Conservation (phyloP, 2,888 invertebrate species). For the Ornithoptera alexandrae region DNA sequence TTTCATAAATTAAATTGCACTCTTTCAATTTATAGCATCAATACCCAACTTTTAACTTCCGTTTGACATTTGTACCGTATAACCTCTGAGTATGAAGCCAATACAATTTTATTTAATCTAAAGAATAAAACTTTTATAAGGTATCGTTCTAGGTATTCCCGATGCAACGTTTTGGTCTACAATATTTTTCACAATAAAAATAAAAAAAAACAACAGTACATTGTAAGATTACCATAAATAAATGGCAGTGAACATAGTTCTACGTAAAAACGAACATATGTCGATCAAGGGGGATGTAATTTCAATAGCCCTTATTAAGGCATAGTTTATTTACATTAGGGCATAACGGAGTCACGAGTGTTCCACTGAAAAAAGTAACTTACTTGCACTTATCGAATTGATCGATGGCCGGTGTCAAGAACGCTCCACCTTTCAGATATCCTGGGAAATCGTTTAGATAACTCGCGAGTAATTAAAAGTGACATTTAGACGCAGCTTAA, state of each 20-base stretch:
- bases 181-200: not conserved
- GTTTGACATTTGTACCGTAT: too few species aligned
- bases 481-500: constrained; percentile 43
- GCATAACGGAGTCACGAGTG: constrained; percentile 11
- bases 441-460: constrained; percentile 33
- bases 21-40: not conserved
- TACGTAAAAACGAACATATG: constrained; percentile 8
- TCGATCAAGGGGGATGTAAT: constrained; percentile 13
- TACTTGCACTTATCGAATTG: constrained; percentile 23
- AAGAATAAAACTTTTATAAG: too few species aligned
- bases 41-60: too few species aligned
- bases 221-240: constrained; percentile 1
- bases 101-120: too few species aligned
- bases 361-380: constrained; percentile 17
- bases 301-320: constrained; percentile 24
- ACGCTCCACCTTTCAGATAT: constrained; percentile 29
- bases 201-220: not conserved
- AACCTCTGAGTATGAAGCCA: too few species aligned
- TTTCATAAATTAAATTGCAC: constrained; percentile 1
- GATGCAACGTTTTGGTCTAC: not conserved
- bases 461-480: constrained; percentile 43
- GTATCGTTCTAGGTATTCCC: not conserved
- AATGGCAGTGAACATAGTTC: constrained; percentile 7
- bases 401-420: constrained; percentile 24
- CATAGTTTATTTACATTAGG: constrained; percentile 7